Percentiles rank a stretch among this genome's conserved stretches.
Conservation (phyloP, 1,140 invertebrate genomes). For the Homalodisca vitripennis region DNA sequence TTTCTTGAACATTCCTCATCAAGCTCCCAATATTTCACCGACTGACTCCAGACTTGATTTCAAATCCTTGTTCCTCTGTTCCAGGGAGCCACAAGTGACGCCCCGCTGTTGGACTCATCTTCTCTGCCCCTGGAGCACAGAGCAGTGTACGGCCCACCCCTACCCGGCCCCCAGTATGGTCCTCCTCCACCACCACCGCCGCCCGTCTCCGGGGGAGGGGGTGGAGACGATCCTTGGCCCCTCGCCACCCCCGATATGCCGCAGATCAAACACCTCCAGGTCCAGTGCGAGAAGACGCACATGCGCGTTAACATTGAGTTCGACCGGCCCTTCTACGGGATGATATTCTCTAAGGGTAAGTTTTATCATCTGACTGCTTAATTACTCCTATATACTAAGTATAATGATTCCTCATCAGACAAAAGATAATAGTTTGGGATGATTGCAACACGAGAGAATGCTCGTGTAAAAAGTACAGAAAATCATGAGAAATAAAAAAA, state of each 20-base stretch:
- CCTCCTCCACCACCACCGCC: slow-evolving; percentile 47
- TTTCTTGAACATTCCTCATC: no score
- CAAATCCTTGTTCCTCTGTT: not conserved
- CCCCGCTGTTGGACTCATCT: slow-evolving; percentile 38
- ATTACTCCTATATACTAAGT: no score
- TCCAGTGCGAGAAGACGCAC: slow-evolving; percentile 91
- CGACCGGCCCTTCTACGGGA: slow-evolving; percentile 92
- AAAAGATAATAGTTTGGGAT: no score
- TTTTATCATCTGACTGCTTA: not conserved
- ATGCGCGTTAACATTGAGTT: slow-evolving; percentile 93
- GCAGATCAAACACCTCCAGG: slow-evolving; percentile 86
- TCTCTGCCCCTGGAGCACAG: slow-evolving; percentile 42
- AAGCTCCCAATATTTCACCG: no score
- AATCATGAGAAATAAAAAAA: no score
- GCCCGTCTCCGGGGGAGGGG: slow-evolving; percentile 40
- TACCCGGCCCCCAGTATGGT: slow-evolving; percentile 36
- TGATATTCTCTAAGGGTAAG: slow-evolving; percentile 85
- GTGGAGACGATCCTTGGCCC: slow-evolving; percentile 71
- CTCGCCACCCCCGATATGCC: slow-evolving; percentile 81
- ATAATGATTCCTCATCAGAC: no score
- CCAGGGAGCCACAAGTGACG: slow-evolving; percentile 41
- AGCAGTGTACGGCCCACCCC: slow-evolving; percentile 42
- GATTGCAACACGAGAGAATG: no score
- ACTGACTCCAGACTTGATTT: no score
- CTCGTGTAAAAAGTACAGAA: no score